Conservation (phyloP, 2,113 vertebrate species). For the Microcebus jonahi region DNA sequence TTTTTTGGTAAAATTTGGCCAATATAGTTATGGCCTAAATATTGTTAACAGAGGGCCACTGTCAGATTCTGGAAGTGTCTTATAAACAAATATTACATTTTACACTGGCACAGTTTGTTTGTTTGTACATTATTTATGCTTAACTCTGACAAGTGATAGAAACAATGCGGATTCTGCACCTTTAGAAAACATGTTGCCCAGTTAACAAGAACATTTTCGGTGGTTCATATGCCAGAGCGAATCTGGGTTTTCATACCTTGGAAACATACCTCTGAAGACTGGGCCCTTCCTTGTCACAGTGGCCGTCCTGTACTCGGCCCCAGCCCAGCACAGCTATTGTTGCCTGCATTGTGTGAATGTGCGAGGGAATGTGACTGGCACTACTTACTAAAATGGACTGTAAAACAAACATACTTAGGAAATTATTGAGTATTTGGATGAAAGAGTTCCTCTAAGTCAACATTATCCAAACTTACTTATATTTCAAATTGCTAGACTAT, state of each 20-base stretch:
- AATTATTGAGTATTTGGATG: constrained; percentile 7
- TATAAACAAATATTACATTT: constrained; percentile 80
- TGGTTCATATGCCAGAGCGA: constrained; percentile 56
- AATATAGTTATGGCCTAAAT: constrained; percentile 79
- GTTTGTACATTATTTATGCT: constrained; percentile 79
- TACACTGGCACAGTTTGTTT: constrained; percentile 78
- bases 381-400: not conserved
- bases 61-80: constrained; percentile 77
- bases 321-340: not conserved
- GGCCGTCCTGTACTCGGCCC: accelerated
- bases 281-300: not conserved
- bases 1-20: constrained; percentile 68
- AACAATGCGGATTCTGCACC: constrained; percentile 78
- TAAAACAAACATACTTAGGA: not conserved
- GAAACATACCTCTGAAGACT: not conserved
- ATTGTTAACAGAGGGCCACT: constrained; percentile 79
- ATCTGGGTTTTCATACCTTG: constrained; percentile 62
- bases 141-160: constrained; percentile 79
- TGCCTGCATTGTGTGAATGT: not conserved
- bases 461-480: not conserved
- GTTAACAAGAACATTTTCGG: constrained; percentile 72
- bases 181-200: constrained; percentile 80
- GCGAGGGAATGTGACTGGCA: not conserved
- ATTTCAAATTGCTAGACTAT: constrained; percentile 1
- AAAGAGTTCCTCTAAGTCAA: constrained; percentile 29